Conservation (phyloP, 2,113 vertebrate genomes). For the Ceyx margarethae region DNA sequence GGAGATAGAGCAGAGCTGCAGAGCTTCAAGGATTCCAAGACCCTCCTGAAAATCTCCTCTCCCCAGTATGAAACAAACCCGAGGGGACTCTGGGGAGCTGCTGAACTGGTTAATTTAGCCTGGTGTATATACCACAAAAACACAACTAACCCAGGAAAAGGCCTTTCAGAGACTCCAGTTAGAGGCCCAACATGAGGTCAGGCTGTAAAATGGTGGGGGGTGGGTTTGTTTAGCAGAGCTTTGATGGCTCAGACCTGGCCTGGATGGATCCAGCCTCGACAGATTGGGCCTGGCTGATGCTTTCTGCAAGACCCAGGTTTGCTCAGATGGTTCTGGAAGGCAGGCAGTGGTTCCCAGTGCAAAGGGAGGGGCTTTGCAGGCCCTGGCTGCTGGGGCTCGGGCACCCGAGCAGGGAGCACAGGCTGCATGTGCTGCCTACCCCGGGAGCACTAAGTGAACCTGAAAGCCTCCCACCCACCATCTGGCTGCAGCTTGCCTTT, state of each 20-base stretch:
- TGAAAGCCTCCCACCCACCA: constrained; percentile 73
- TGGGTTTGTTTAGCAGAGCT: not conserved
- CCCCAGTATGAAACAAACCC: not conserved
- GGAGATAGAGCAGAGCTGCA: not conserved
- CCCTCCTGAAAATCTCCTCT: not conserved
- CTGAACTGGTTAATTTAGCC: constrained; percentile 16
- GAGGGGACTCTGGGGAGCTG: not conserved
- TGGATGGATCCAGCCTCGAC: too few species aligned
- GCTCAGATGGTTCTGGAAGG: not conserved
- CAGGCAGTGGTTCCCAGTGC: not conserved
- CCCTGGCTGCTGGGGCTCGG: not conserved
- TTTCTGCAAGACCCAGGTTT: not conserved
- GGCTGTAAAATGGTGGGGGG: not conserved
- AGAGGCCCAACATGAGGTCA: constrained; percentile 19
- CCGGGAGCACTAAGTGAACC: constrained; percentile 69
- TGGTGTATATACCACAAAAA: not conserved
- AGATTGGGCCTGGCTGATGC: not conserved
- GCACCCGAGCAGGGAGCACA: not conserved
- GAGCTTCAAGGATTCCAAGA: not conserved
- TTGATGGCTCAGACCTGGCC: not conserved
- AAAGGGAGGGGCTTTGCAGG: not conserved
- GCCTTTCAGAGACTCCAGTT: not conserved
- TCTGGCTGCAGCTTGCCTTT: constrained; percentile 74
- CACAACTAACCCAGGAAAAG: not conserved
- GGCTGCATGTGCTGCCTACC: constrained; percentile 33